phyloP scores from a whole-genome alignment of 92 coral and sea anemone genomes.

The Heteractis magnifica region DNA sequence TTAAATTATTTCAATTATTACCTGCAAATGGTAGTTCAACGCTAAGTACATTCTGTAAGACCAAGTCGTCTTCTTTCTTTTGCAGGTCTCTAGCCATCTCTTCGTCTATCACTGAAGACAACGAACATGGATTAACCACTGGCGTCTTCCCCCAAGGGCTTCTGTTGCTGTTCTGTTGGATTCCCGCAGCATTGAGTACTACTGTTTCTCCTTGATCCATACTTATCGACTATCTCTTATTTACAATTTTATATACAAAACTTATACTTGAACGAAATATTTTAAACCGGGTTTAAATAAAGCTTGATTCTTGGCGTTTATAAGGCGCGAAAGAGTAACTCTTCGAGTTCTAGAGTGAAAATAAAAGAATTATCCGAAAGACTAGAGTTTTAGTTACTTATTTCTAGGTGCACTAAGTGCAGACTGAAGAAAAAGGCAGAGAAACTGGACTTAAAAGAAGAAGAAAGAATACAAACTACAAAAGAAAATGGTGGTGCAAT shows the following conservation, averaged over 20 bases:
- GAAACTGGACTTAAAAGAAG: constrained; percentile 1
- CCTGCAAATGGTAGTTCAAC: constrained; percentile 44
- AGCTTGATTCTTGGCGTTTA: background rate
- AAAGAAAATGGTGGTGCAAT: constrained; percentile 33
- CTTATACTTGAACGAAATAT: constrained; percentile 11
- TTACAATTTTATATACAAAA: constrained; percentile 25
- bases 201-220: constrained; percentile 85
- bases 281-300: constrained; percentile 7
- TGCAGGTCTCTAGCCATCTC: constrained; percentile 88
- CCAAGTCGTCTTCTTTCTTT: constrained; percentile 58
- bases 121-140: constrained; percentile 57
- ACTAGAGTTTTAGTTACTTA: background rate
- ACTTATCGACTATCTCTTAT: background rate
- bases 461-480: constrained; percentile 10
- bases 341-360: constrained; percentile 1
- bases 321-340: background rate
- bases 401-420: constrained; percentile 19
- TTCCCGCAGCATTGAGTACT: constrained; percentile 52
- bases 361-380: background rate
- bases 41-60: constrained; percentile 36
- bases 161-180: constrained; percentile 17
- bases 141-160: constrained; percentile 88
- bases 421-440: constrained; percentile 4
- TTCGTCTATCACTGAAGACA: constrained; percentile 92
- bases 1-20: background rate